A percentile compares a stretch with the other conserved stretches of the same genome.
These are phyloP conservation scores for Hemibagrus wyckioides DNA, from an alignment of 2,113 vertebrate genomes.

Conservation along the genomic window DNA sequence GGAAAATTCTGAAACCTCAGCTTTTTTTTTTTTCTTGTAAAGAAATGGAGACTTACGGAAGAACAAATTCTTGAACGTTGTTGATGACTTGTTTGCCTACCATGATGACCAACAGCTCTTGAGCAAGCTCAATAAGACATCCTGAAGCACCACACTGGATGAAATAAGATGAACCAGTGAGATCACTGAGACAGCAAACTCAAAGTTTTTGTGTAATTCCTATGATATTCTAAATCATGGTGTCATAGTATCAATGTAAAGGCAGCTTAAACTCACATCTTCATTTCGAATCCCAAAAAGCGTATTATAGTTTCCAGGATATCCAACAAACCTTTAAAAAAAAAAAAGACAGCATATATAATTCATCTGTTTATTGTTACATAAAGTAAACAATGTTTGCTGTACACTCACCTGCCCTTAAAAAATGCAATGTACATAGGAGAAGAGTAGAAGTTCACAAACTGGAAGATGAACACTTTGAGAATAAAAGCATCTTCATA, in stretches of 20 bases:
- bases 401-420: slow-evolving; percentile 73
- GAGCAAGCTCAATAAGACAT: slow-evolving; percentile 77
- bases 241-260: neutral
- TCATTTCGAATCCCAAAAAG: slow-evolving; percentile 78
- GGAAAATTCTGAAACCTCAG: neutral
- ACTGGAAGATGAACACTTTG: slow-evolving; percentile 85
- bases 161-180: slow-evolving; percentile 20
- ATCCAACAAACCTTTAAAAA: slow-evolving; percentile 74
- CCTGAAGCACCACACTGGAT: slow-evolving; percentile 73
- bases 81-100: slow-evolving; percentile 80
- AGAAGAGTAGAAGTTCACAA: slow-evolving; percentile 82
- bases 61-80: slow-evolving; percentile 77
- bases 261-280: slow-evolving; percentile 69
- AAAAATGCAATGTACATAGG: slow-evolving; percentile 83
- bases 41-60: slow-evolving; percentile 68
- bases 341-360: neutral
- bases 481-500: slow-evolving; percentile 81
- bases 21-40: neutral
- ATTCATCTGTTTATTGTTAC: slow-evolving; percentile 27
- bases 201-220: neutral
- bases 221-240: neutral
- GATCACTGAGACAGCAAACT: neutral
- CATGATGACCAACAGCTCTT: slow-evolving; percentile 81
- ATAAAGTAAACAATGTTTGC: neutral
- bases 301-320: slow-evolving; percentile 75